phyloP scores from a whole-genome alignment of 2,888 invertebrate genomes.

The Trissonchulus sp. region DNA sequence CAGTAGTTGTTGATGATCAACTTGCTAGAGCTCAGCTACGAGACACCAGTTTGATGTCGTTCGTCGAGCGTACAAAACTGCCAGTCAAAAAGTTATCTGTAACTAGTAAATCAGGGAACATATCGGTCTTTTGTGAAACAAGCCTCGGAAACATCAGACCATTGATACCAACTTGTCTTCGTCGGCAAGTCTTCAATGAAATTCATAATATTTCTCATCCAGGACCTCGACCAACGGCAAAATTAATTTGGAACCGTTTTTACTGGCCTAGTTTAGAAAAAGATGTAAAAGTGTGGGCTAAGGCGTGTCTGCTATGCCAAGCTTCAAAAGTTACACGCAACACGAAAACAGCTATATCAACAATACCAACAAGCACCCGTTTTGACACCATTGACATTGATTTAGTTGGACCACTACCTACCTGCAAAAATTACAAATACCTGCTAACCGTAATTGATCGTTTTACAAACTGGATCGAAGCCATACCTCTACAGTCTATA shows the following conservation, averaged over 20 bases:
- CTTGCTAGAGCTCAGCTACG: background rate
- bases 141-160: background rate
- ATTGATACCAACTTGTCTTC: background rate
- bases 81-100: background rate
- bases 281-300: constrained; percentile 1
- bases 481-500: constrained; percentile 2
- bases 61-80: background rate
- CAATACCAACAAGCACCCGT: constrained; percentile 7
- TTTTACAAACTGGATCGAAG: constrained; percentile 18
- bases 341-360: background rate
- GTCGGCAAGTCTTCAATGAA: constrained; percentile 16
- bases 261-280: constrained; percentile 15
- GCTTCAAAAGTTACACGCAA: constrained; percentile 8
- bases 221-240: constrained; percentile 1
- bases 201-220: constrained; percentile 2
- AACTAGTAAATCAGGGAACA: too few relatives aligned
- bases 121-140: too few relatives aligned
- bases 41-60: background rate
- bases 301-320: constrained; percentile 3
- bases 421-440: background rate
- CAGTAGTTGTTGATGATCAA: too few relatives aligned
- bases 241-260: background rate
- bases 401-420: constrained; percentile 16
- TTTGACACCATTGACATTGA: constrained; percentile 19
- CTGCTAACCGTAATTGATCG: constrained; percentile 19